These are phyloP conservation scores for Nephrotoma guestfalica DNA, from an alignment of 2,888 invertebrate species.

Conservation along the genomic window DNA sequence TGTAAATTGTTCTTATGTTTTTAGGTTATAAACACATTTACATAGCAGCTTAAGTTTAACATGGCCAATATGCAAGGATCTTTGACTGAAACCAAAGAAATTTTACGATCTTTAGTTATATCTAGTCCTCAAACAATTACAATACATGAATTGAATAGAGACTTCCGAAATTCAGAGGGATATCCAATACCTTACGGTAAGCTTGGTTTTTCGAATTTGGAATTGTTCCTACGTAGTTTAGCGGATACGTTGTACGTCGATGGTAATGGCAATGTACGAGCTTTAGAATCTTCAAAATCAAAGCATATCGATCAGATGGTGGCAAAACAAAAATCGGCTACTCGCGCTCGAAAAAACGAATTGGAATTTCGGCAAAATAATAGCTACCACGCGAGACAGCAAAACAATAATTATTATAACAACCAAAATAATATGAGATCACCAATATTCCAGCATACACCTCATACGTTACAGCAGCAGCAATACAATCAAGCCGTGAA, in stretches of 20 bases:
- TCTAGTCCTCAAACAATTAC: conserved; percentile 10
- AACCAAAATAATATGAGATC: not conserved
- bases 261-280: not conserved
- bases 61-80: not conserved
- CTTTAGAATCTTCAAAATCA: conserved; percentile 13
- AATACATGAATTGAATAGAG: conserved; percentile 8
- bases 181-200: conserved; percentile 8
- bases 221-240: conserved; percentile 9
- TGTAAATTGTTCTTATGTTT: not conserved
- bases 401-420: not conserved
- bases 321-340: conserved; percentile 9
- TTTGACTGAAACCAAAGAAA: conserved; percentile 4
- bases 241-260: conserved; percentile 9
- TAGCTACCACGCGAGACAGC: not conserved
- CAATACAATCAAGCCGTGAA: not conserved
- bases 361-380: not conserved
- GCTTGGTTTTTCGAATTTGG: conserved; percentile 10
- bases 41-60: not conserved
- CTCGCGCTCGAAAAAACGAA: not conserved
- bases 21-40: not conserved
- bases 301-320: conserved; percentile 13
- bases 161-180: conserved; percentile 10
- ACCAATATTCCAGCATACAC: not conserved
- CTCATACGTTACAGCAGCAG: not conserved
- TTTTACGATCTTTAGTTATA: conserved; percentile 10